Percentiles rank a stretch among this genome's conserved stretches.
These are phyloP conservation scores for Ageneiosus marmoratus DNA, from an alignment of 2,113 vertebrate species.

Conservation along the genomic window DNA sequence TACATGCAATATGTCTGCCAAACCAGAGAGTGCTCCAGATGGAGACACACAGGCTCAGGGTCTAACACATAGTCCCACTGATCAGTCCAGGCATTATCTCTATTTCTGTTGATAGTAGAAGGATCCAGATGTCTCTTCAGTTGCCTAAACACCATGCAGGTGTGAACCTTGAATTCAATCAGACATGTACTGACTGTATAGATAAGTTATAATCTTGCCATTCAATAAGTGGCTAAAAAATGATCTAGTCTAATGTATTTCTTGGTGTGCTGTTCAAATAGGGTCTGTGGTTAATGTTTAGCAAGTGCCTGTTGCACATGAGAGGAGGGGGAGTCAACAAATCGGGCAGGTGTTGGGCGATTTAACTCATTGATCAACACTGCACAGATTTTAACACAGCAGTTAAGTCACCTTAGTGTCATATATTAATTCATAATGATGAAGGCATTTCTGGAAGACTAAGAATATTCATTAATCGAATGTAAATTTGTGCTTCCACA, in stretches of 20 bases:
- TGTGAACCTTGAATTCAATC: neutral
- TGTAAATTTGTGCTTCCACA: neutral
- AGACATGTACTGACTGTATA: neutral
- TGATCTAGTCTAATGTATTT: conserved; percentile 4
- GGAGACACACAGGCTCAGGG: neutral
- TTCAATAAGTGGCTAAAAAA: neutral
- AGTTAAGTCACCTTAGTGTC: neutral
- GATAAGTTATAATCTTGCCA: neutral
- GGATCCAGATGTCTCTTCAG: neutral
- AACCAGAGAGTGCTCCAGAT: neutral
- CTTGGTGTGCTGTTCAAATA: conserved; percentile 23
- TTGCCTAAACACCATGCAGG: neutral
- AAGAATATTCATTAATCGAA: neutral
- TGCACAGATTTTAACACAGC: conserved; percentile 26
- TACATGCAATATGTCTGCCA: conserved; percentile 22
- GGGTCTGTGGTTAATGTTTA: conserved; percentile 41
- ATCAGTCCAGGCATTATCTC: neutral
- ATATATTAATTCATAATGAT: neutral
- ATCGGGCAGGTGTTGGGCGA: conserved; percentile 37
- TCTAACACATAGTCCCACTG: neutral
- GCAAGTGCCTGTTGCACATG: neutral
- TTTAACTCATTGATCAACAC: conserved; percentile 14
- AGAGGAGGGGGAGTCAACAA: conserved; percentile 31
- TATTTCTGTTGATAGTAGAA: neutral
- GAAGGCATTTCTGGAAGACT: neutral